Conservation (phyloP, 2,888 invertebrate genomes). For the Alloscopus bannaensis region DNA sequence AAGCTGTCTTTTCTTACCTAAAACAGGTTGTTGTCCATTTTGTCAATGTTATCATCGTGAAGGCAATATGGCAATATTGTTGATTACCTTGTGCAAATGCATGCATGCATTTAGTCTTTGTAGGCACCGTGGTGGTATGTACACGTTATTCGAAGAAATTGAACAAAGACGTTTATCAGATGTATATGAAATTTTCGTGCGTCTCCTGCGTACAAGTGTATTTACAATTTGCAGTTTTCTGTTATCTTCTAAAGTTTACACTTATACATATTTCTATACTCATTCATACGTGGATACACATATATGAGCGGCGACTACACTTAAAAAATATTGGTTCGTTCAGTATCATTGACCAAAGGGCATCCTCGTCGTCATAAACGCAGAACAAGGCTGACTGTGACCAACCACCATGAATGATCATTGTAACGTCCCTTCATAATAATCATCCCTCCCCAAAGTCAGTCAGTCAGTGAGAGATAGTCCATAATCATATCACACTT, state of each 20-base stretch:
- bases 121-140: constrained; percentile 29
- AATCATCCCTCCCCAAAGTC: constrained; percentile 65
- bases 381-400: constrained; percentile 61
- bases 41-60: constrained; percentile 64
- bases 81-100: constrained; percentile 58
- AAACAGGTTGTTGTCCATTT: constrained; percentile 65
- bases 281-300: neutral
- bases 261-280: neutral
- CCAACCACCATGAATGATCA: constrained; percentile 54
- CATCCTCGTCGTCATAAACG: constrained; percentile 56
- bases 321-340: constrained; percentile 58
- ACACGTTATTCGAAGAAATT: constrained; percentile 50
- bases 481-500: constrained; percentile 65
- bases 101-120: constrained; percentile 38
- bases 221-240: neutral
- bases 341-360: constrained; percentile 65
- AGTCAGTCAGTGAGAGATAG: constrained; percentile 61
- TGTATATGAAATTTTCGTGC: constrained; percentile 46
- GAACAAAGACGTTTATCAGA: constrained; percentile 48
- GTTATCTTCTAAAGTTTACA: neutral
- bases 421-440: constrained; percentile 58
- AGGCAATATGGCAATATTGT: constrained; percentile 59
- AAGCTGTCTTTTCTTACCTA: constrained; percentile 67
- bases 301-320: constrained; percentile 56
- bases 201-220: constrained; percentile 32